phyloP scores from a whole-genome alignment of 2,113 vertebrate species.

The Anoura caudifer region DNA sequence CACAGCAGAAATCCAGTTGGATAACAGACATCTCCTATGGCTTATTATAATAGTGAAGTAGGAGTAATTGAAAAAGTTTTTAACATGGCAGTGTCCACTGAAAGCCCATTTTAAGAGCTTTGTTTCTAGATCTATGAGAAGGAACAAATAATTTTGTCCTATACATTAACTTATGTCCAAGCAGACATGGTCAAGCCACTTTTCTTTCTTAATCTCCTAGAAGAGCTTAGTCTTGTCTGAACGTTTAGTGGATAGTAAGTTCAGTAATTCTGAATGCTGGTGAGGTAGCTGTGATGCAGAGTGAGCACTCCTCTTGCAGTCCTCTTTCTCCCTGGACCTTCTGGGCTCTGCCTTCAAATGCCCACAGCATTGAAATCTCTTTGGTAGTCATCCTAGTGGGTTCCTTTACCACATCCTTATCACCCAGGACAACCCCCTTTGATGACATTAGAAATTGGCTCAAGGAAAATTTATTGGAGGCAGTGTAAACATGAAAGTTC shows the following conservation, averaged over 20 bases:
- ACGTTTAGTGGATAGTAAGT: background rate
- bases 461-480: background rate
- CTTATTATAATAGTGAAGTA: background rate
- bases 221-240: background rate
- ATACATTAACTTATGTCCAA: background rate
- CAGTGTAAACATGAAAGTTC: slow-evolving; percentile 24
- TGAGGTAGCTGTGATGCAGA: background rate
- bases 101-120: background rate
- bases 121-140: background rate
- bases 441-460: background rate
- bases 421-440: background rate
- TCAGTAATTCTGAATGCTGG: fast-evolving
- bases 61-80: background rate
- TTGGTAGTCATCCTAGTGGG: background rate
- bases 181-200: background rate
- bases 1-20: background rate
- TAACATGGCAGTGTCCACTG: background rate
- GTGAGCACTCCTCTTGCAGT: background rate
- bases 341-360: background rate
- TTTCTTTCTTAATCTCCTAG: background rate
- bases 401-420: background rate
- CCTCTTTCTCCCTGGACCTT: background rate
- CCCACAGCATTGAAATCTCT: background rate
- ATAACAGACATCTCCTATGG: background rate
- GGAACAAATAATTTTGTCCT: background rate